Evolutionary conservation across 2,113 vertebrate genomes (phyloP).

Genomic region (Neotoma lepida): DNA sequence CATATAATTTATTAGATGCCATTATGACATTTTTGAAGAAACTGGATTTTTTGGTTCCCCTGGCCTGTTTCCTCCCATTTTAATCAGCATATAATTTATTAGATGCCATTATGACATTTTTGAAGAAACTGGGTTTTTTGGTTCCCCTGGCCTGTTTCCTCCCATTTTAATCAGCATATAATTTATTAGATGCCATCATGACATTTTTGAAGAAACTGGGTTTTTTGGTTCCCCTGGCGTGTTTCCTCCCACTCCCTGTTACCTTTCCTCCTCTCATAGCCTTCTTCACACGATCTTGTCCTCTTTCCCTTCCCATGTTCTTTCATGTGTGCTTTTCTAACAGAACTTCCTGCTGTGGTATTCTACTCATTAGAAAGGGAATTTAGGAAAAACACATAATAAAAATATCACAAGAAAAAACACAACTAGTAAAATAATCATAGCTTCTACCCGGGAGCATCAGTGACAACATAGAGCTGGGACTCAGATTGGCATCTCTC

Average conservation of each 20-base stretch:
- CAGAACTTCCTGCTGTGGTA: background rate
- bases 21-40: background rate
- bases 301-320: background rate
- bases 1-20: background rate
- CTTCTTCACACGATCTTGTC: no score
- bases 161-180: background rate
- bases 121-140: background rate
- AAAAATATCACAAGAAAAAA: background rate
- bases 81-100: background rate
- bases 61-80: background rate
- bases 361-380: background rate
- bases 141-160: background rate
- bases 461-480: no score
- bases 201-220: background rate
- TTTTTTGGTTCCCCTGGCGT: background rate
- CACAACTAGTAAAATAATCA: background rate
- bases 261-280: accelerated
- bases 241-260: background rate
- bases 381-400: background rate
- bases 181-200: background rate
- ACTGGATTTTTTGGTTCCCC: background rate
- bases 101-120: background rate
- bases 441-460: background rate
- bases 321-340: background rate
- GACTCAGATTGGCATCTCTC: background rate